Base-by-base conservation (phyloP, 2,888 invertebrate genomes). In the Girardia tigrina region DNA sequence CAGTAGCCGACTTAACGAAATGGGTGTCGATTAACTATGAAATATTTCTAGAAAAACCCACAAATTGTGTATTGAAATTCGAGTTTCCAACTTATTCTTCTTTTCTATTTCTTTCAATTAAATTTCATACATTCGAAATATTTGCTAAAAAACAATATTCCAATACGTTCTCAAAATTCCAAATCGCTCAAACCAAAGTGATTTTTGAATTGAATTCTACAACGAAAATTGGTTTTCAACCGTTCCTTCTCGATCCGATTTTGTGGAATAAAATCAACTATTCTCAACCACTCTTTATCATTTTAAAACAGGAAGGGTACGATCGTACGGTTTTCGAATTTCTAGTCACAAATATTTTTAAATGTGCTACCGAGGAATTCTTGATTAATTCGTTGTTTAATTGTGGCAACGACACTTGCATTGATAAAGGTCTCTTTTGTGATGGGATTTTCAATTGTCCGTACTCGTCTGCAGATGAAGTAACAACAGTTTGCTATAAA, bases 31-130 rank as follows among this genome's bases (percentile, higher is more conserved):
- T 56, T 20, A 56, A 56, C 23, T 56, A 56, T 56, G 56, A 56
- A 56, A 56, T 56, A 56, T n/a, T 56, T 56, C 23, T 56, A 56
- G 56, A 56, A 56, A 56, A 56, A n/a, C 4, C 56, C 4, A 56
- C 56, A 20, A n/a, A 56, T 6, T 56, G 56, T n/a, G 23, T 56
- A 20, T 56, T 56, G 56, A 56, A 56, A n/a, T 56, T 56, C n/a
- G 23, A 56, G 23, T 56, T 56, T n/a, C n/a, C 56, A n/a, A 12
- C 8, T 8, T n/a, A 56, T 2, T 16, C n/a, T 20, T 56, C 56
- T 20, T 56, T 56, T 56, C 56, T 8, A 4, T 56, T 20, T n/a
- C 23, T 56, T 20, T 56, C 56, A 56, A 56, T 56, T n/a, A 56
- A 56, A 56, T 20, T 56, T 8, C n/a, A 8, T n/a, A 56, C n/a